Percentiles rank a stretch among this genome's conserved stretches.
Evolutionary conservation across 2,888 invertebrate species (phyloP).

Genomic region (Xanthia togata): DNA sequence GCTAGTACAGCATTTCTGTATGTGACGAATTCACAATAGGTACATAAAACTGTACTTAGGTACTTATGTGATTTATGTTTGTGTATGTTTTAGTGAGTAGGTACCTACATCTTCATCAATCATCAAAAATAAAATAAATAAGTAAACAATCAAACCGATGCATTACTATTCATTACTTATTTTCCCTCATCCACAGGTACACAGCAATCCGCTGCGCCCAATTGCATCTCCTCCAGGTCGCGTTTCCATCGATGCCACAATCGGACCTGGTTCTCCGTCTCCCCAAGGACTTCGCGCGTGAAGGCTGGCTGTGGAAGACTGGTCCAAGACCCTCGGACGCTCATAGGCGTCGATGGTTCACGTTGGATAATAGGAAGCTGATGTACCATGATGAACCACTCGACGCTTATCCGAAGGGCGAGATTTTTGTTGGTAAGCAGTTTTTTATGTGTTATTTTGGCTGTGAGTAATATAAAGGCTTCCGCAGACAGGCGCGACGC

Average conservation of each 20-base stretch:
- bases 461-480: not conserved
- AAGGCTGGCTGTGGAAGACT: conserved; percentile 97
- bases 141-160: no score
- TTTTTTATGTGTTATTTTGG: not conserved
- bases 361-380: conserved; percentile 96
- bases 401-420: conserved; percentile 97
- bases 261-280: conserved; percentile 93
- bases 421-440: conserved; percentile 94
- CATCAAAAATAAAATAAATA: no score
- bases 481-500: no score
- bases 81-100: not conserved
- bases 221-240: conserved; percentile 95
- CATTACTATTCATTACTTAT: not conserved
- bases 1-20: not conserved
- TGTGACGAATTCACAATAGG: not conserved
- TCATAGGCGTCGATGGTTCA: conserved; percentile 97
- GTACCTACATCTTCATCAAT: not conserved
- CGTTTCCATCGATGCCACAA: conserved; percentile 94
- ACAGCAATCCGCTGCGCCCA: conserved; percentile 96
- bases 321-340: conserved; percentile 95
- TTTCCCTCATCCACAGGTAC: conserved; percentile 85
- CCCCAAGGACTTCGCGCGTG: conserved; percentile 95
- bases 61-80: not conserved
- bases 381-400: conserved; percentile 97
- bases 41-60: not conserved